phyloP scores from a whole-genome alignment of 2,797 vertebrate genomes.

The Eidolon dupreanum region DNA sequence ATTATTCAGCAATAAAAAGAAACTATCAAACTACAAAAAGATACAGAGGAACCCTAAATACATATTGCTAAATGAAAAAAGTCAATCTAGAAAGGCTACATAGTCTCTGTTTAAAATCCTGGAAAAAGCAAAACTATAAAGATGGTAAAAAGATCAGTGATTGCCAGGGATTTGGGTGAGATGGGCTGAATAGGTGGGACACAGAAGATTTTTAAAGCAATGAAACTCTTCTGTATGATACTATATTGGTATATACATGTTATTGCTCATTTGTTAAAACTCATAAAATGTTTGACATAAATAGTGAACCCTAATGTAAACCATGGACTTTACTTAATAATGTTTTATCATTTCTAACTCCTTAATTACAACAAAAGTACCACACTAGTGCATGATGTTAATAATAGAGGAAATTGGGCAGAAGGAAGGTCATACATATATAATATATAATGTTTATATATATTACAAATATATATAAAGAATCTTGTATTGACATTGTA shows the following conservation, averaged over 20 bases:
- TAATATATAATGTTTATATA: background rate
- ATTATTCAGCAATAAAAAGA: background rate
- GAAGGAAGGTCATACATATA: no score
- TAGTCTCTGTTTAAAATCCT: background rate
- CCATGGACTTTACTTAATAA: background rate
- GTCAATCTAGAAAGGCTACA: background rate
- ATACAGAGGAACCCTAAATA: background rate
- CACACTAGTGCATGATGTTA: background rate
- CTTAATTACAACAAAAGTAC: background rate
- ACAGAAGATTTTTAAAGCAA: background rate
- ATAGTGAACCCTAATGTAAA: background rate
- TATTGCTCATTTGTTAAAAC: background rate
- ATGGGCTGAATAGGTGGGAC: background rate
- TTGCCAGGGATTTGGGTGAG: fast-evolving
- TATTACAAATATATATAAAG: background rate
- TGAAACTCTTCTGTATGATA: background rate
- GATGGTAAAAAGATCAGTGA: background rate
- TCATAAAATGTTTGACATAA: background rate
- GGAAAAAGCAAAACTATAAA: background rate
- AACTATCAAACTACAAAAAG: background rate
- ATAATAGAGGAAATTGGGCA: background rate
- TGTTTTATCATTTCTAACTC: background rate
- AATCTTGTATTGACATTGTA: background rate
- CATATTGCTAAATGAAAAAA: background rate
- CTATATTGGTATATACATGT: background rate